Base-by-base conservation (phyloP, 2,113 vertebrate genomes). In the Anhinga rufa region DNA sequence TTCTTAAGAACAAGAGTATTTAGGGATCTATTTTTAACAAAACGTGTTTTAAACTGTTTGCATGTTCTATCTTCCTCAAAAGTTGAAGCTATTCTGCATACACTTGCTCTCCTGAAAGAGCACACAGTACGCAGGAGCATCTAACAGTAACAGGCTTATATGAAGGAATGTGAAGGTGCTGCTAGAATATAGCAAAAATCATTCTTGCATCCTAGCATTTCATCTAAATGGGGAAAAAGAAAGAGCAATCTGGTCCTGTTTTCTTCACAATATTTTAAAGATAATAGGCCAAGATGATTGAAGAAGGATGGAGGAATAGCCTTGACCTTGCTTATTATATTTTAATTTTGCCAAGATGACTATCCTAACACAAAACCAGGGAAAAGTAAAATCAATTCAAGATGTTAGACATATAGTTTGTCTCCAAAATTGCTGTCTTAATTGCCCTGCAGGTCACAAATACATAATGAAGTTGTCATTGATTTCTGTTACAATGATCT, bases 401-500 rank as follows among this genome's bases (percentile, higher is more conserved):
- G 36, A 70, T 75, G 64, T 68, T 54, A 13, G 11, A 72, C 16
- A 17, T 3, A 14, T 17, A 77, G 54, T 32, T 65, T 58, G 54
- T 79, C 81, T 92, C 62, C 42, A 92, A 38, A 82, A 91, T 22
- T 34, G 75, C 92, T 91, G 68, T 80, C 88, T 78, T 89, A 89
- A 93, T 85, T 86, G 70, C 44, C 38, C 26, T 65, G 65, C 77
- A 94, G 78, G 77, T 93, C 26, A 12, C 77, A 69, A 92, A 87
- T 12, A 76, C 42, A n/a, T 66, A 89, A 95, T 49, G 49, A 91
- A 93, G 46, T 85, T 94, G 88, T 69, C 81, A 91, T 25, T 78
- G 81, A 95, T 92, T 93, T 84, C 46, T 89, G 26, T 82, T 85
- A 42, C 69, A 65, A 74, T 85, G 91, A 93, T 72, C 70, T 95